A percentile compares a stretch with the other conserved stretches of the same genome.
Conservation (phyloP, 2,113 vertebrate genomes). For the Danionella cerebrum region DNA sequence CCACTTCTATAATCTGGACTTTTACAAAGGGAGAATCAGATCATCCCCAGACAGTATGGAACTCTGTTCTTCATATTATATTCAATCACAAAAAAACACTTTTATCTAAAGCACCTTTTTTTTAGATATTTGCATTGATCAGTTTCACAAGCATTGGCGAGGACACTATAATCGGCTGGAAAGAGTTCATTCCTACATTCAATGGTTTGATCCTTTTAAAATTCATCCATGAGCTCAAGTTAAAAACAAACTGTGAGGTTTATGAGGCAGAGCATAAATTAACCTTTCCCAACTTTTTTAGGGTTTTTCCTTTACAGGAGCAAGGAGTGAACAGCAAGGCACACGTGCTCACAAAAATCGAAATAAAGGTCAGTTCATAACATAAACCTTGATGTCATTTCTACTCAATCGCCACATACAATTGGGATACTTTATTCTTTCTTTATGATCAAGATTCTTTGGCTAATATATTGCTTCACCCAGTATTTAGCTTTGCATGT, state of each 20-base stretch:
- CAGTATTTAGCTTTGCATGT: too few species aligned
- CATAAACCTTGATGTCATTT: too few species aligned
- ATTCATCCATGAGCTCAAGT: neutral
- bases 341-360: constrained; percentile 61
- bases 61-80: neutral
- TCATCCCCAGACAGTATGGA: constrained; percentile 67
- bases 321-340: constrained; percentile 75
- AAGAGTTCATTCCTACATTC: constrained; percentile 79
- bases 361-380: constrained; percentile 64
- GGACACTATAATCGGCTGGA: constrained; percentile 69
- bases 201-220: constrained; percentile 71
- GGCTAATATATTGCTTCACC: too few species aligned
- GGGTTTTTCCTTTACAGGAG: constrained; percentile 88
- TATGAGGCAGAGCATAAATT: too few species aligned
- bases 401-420: too few species aligned
- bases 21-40: constrained; percentile 68
- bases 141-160: constrained; percentile 64
- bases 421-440: too few species aligned
- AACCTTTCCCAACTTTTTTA: constrained; percentile 36
- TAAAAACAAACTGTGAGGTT: too few species aligned
- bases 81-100: too few species aligned
- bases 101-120: neutral
- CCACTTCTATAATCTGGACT: constrained; percentile 67
- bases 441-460: too few species aligned
- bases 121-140: constrained; percentile 63